Evolutionary conservation across 2,113 vertebrate genomes (phyloP).

Genomic region (Gambusia holbrooki): DNA sequence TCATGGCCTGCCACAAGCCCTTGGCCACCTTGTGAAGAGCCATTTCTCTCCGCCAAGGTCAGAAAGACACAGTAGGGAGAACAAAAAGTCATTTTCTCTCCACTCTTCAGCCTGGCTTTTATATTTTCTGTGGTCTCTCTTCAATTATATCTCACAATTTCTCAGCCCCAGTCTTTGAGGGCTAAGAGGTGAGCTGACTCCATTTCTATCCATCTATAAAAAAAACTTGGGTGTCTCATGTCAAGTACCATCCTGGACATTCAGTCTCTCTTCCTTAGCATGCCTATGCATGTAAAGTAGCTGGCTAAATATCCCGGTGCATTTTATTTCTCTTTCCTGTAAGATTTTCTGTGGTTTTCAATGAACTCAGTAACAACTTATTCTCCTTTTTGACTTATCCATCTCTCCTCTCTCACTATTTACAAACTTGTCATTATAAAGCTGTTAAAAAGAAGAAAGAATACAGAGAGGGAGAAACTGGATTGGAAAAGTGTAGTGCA

Average conservation of each 20-base stretch:
- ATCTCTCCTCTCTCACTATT: slow-evolving; percentile 20
- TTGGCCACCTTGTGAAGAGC: slow-evolving; percentile 17
- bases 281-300: slow-evolving; percentile 28
- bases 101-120: slow-evolving; percentile 3
- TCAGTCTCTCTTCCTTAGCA: slow-evolving; percentile 20
- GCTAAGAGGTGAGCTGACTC: slow-evolving; percentile 30
- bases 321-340: slow-evolving; percentile 21
- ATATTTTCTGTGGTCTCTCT: slow-evolving; percentile 13
- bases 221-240: slow-evolving; percentile 50
- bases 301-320: slow-evolving; percentile 31
- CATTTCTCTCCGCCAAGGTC: slow-evolving; percentile 43
- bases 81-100: slow-evolving; percentile 32
- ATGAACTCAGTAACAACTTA: slow-evolving; percentile 19
- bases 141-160: slow-evolving; percentile 40
- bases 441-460: slow-evolving; percentile 35
- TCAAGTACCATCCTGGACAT: slow-evolving; percentile 58
- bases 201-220: slow-evolving; percentile 53
- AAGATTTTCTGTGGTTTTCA: slow-evolving; percentile 35
- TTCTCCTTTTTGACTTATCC: slow-evolving; percentile 22
- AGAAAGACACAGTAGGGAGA: slow-evolving; percentile 24
- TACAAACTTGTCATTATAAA: slow-evolving; percentile 60
- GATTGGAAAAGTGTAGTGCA: slow-evolving; percentile 20
- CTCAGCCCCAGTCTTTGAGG: slow-evolving; percentile 12
- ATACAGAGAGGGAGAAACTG: slow-evolving; percentile 23
- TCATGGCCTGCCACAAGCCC: slow-evolving; percentile 6